Base-by-base conservation (phyloP, 2,797 vertebrate species). In the Sphenodon punctatus region DNA sequence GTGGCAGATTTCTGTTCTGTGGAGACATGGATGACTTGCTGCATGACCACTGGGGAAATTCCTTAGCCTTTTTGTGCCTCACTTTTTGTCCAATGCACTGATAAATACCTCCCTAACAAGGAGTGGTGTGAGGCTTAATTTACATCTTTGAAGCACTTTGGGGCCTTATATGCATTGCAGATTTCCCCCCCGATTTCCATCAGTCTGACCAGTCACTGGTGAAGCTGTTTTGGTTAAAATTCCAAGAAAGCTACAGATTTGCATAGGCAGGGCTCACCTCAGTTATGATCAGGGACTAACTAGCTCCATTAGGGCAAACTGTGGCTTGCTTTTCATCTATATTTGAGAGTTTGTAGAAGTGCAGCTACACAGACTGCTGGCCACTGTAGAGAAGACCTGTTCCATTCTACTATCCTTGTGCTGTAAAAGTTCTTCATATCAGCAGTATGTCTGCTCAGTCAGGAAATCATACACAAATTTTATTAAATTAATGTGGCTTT, bases 401-500 rank as follows among this genome's bases (percentile, higher is more conserved):
- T 61, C 30, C 7, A 20, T 67, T 60, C 53, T 73, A 30, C 19
- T 30, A 27, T 49, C 38, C 49, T 42, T 34, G 19, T 60, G 15
- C 10, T 46, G 34, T 42, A 58, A 27, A 10, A 72, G 60, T 16
- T 25, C 27, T 32, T 25, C 65, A 10, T 8, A 38, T 55, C 8
- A 19, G 27, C 19, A 66, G 13, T 15, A 32, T 45, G n/a, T 36
- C 1, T 4, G 34, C 34, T 1, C 39, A 9, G 8, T 6, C 1
- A 2, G 66, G 43, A 1, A 58, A 48, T 4, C 2, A 0, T 0
- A 30, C 2, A 2, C 10, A 20, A 43, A 11, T 32, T 61, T 56
- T 67, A 36, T 43, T 60, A 64, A 79, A 17, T 2, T 1, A 2
- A 19, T 32, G 41, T 0, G 45, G 30, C 6, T 49, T 27, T 45